A percentile compares a stretch with the other conserved stretches of the same genome.
These are phyloP conservation scores for Andrena praecox DNA, from an alignment of 2,888 invertebrate species.

Conservation along the genomic window DNA sequence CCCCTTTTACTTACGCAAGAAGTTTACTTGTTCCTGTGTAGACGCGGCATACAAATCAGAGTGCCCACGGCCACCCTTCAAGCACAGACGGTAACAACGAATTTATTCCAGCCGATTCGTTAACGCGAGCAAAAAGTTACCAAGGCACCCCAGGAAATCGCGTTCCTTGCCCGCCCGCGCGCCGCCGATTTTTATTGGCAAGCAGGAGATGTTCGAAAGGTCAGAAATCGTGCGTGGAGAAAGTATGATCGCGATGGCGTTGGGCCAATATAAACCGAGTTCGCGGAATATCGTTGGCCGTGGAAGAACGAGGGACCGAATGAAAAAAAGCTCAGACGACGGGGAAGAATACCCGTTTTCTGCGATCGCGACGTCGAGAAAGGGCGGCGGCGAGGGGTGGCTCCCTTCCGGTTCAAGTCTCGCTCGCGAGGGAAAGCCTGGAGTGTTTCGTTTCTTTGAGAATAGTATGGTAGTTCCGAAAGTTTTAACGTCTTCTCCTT, in stretches of 20 bases:
- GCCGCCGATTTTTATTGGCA: conserved; percentile 52
- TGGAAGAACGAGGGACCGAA: conserved; percentile 22
- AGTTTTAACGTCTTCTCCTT: conserved; percentile 19
- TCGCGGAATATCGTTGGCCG: conserved; percentile 38
- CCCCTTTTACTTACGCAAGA: neutral
- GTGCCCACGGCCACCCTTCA: neutral
- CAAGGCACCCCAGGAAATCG: conserved; percentile 24
- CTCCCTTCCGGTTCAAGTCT: conserved; percentile 14
- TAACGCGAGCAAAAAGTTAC: conserved; percentile 38
- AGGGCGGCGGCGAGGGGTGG: neutral
- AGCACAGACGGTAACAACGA: conserved; percentile 13
- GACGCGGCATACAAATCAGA: conserved; percentile 13
- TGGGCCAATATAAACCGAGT: conserved; percentile 54
- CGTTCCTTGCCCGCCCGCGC: conserved; percentile 2
- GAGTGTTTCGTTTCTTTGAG: conserved; percentile 37
- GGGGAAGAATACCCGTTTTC: conserved; percentile 46
- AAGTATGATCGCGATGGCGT: conserved; percentile 56
- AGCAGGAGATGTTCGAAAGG: conserved; percentile 49
- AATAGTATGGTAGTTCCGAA: conserved; percentile 1
- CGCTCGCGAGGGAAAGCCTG: conserved; percentile 30
- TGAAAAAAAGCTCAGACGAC: conserved; percentile 29
- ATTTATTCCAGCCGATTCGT: conserved; percentile 33
- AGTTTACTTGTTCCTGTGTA: neutral
- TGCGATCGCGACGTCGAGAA: conserved; percentile 37
- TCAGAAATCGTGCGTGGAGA: conserved; percentile 58